Percentiles rank a stretch among this genome's conserved stretches.
Conservation (phyloP, 2,888 invertebrate genomes). For the Clepsis dumicolana region DNA sequence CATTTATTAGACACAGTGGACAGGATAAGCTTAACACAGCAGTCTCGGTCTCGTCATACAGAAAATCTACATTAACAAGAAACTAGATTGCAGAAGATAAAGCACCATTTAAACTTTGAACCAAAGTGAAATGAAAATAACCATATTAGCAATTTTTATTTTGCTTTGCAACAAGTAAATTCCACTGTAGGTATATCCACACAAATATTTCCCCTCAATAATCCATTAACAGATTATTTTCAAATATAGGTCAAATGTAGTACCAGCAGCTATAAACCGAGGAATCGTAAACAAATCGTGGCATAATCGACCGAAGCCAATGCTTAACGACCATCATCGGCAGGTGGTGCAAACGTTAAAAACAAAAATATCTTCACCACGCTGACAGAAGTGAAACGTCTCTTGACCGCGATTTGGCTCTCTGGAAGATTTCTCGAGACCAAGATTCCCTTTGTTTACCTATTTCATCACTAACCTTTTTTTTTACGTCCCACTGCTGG, state of each 20-base stretch:
- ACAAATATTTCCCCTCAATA: constrained; percentile 14
- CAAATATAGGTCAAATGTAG: constrained; percentile 40
- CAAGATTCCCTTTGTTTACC: constrained; percentile 1
- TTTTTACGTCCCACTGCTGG: too few relatives aligned
- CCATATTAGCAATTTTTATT: too few relatives aligned
- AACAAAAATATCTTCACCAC: constrained; percentile 27
- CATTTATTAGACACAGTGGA: too few relatives aligned
- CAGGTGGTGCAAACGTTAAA: constrained; percentile 27
- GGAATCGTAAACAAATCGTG: constrained; percentile 41
- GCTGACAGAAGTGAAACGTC: constrained; percentile 17
- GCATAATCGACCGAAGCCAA: constrained; percentile 21
- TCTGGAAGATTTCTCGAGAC: constrained; percentile 2
- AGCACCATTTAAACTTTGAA: too few relatives aligned
- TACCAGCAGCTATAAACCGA: constrained; percentile 34
- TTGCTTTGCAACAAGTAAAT: background rate
- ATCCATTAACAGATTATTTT: constrained; percentile 37
- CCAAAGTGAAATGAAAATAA: too few relatives aligned
- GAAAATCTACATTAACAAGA: too few relatives aligned
- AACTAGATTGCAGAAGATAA: too few relatives aligned
- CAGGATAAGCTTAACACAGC: too few relatives aligned
- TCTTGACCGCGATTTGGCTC: constrained; percentile 7
- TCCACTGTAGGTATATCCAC: background rate
- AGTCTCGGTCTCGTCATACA: too few relatives aligned
- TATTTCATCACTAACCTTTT: too few relatives aligned
- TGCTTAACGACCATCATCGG: constrained; percentile 42